These are phyloP conservation scores for Bovichtus diacanthus DNA, from an alignment of 2,797 vertebrate genomes.

Conservation along the genomic window DNA sequence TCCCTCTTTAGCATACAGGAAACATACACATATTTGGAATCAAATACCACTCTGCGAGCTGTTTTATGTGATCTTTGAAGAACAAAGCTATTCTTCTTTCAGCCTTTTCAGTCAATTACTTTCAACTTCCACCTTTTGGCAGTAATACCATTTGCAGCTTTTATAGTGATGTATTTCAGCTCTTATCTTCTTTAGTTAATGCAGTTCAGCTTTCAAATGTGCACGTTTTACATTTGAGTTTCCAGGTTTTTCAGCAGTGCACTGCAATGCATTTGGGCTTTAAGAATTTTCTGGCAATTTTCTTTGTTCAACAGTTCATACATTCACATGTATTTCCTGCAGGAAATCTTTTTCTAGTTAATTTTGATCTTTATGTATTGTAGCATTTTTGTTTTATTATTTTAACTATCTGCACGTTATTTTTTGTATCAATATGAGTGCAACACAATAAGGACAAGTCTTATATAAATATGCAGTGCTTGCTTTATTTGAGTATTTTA, in stretches of 20 bases:
- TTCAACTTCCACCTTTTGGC: not conserved
- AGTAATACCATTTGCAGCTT: no score
- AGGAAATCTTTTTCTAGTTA: not conserved
- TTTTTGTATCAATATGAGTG: slow-evolving; percentile 1
- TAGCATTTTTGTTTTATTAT: not conserved
- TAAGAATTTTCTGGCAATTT: not conserved
- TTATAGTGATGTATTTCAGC: not conserved
- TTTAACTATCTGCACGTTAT: not conserved
- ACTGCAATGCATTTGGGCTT: not conserved
- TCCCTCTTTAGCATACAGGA: no score
- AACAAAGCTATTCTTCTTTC: not conserved
- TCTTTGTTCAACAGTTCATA: no score
- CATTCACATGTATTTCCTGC: no score
- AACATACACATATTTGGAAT: no score
- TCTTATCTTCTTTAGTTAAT: not conserved
- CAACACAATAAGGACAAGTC: not conserved
- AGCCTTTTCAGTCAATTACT: not conserved
- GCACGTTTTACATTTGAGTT: no score
- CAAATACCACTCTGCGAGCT: no score
- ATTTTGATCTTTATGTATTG: not conserved
- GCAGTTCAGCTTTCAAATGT: no score
- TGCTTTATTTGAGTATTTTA: slow-evolving; percentile 50
- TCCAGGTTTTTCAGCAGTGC: not conserved
- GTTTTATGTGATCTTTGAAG: no score
- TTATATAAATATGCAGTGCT: slow-evolving; percentile 21